phyloP scores from a whole-genome alignment of 2,797 vertebrate species.

The Paedocypris micromegethes region DNA sequence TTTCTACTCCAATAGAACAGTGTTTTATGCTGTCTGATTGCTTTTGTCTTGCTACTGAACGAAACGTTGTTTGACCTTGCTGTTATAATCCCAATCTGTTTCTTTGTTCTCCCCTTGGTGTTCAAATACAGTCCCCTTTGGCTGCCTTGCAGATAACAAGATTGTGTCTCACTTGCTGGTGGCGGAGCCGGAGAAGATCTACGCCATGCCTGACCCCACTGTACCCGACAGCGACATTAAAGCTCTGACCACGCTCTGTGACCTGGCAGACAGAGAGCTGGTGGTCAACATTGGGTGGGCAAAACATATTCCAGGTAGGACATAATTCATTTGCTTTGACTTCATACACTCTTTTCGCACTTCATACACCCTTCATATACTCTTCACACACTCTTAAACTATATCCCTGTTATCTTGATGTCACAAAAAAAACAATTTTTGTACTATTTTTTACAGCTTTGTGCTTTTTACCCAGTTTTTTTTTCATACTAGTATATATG shows the following conservation, averaged over 20 bases:
- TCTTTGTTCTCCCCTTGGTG: slow-evolving; percentile 73
- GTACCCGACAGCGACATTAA: slow-evolving; percentile 98
- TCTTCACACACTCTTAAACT: too few species aligned
- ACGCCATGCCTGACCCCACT: slow-evolving; percentile 97
- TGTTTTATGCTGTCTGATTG: slow-evolving; percentile 42
- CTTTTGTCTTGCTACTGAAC: slow-evolving; percentile 45
- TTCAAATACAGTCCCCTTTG: slow-evolving; percentile 80
- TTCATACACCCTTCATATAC: too few species aligned
- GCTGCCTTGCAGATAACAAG: slow-evolving; percentile 98
- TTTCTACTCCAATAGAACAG: slow-evolving; percentile 21
- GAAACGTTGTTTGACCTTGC: slow-evolving; percentile 50
- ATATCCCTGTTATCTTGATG: too few species aligned
- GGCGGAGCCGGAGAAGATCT: slow-evolving; percentile 99
- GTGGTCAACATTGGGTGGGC: slow-evolving; percentile 99
- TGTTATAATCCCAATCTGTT: slow-evolving; percentile 68
- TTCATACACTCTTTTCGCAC: too few species aligned
- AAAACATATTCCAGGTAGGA: slow-evolving; percentile 96
- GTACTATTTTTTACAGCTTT: too few species aligned
- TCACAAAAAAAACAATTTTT: too few species aligned
- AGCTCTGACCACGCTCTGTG: slow-evolving; percentile 94
- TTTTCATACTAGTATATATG: too few species aligned
- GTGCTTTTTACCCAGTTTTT: too few species aligned
- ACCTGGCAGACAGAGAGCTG: slow-evolving; percentile 93
- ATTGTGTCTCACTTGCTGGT: slow-evolving; percentile 98
- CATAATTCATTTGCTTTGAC: neutral